Base-by-base conservation (phyloP, 2,113 vertebrate species). In the Spermophilus dauricus region DNA sequence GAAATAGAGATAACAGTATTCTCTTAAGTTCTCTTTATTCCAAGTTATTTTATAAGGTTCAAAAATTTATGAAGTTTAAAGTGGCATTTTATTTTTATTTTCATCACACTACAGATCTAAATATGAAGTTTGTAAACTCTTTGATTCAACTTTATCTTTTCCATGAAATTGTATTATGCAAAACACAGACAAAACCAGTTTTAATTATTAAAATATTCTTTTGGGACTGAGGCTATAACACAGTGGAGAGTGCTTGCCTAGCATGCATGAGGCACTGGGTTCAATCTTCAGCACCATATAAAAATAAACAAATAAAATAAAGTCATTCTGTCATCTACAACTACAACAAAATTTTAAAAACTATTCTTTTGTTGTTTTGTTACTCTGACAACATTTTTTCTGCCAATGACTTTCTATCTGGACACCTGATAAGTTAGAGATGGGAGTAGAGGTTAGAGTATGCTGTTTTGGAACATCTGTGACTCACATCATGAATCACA, bases 401-500 rank as follows among this genome's bases (percentile, higher is more conserved):
- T 67, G 83, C 53, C 7, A 56, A 86, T 78, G 10, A 82, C 91
- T 86, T 91, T 72, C 48, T 89, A 86, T 34, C 22, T n/a, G 90
- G 70, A 92, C 77, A 92, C 92, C 69, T 39, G 39, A 83, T 96
- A 95, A 96, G 92, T 97, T 96, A 87, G 39, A 96, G 80, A 72
- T 75, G 90, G 72, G 89, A 87, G 80, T 95, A 80, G 86, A 87
- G 76, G 95, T 88, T 96, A 97, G 32, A 73, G 32, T 85, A 32
- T 6, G 58, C 42, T 91, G 91, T 94, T 96, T 97, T 86, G 94
- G 94, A 91, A 97, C 45, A 91, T 96, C 96, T 97, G 77, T 37
- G 90, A 75, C 85, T 97, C 85, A 86, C 85, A 90, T 92, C 97
- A 97, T 98, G 97, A 98, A 98, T 98, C 97, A 97, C 92, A 85